These are phyloP conservation scores for Paragorgia papillata DNA, from an alignment of 92 coral and sea anemone species.

Conservation along the genomic window DNA sequence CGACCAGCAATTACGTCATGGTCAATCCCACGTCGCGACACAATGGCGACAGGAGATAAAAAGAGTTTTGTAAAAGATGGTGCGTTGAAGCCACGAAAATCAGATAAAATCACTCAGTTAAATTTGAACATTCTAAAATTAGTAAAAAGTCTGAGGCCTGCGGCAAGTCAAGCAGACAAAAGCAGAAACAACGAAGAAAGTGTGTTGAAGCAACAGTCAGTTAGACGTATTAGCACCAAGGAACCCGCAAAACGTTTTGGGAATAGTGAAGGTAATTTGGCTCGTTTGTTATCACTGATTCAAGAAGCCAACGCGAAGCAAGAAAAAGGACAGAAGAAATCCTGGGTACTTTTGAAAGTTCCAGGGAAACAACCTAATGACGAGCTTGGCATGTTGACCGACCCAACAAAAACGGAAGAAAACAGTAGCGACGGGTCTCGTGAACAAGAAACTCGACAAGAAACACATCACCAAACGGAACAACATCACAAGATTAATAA, in stretches of 20 bases:
- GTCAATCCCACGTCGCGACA: neutral
- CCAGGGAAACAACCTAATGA: slow-evolving; percentile 57
- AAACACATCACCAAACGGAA: neutral
- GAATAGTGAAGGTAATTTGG: slow-evolving; percentile 12
- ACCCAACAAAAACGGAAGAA: slow-evolving; percentile 24
- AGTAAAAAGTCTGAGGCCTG: slow-evolving; percentile 10
- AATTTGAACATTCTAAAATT: slow-evolving; percentile 10
- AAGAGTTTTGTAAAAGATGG: slow-evolving; percentile 3
- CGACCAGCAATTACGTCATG: slow-evolving; percentile 29
- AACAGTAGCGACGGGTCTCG: neutral
- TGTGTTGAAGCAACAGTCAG: neutral
- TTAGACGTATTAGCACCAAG: neutral
- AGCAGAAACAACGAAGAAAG: neutral
- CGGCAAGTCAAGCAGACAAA: neutral
- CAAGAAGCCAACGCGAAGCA: slow-evolving; percentile 18
- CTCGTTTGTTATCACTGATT: slow-evolving; percentile 5
- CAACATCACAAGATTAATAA: neutral
- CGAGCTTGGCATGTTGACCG: slow-evolving; percentile 39
- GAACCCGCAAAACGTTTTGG: neutral
- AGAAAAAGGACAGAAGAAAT: slow-evolving; percentile 77
- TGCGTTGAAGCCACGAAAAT: neutral
- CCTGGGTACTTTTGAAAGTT: slow-evolving; percentile 96
- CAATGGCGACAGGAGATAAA: neutral
- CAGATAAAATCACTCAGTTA: slow-evolving; percentile 6
- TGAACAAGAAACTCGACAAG: slow-evolving; percentile 1